Evolutionary conservation across 2,888 invertebrate genomes (phyloP), one percentile per base, ranked within the genome.

Genomic region (Ctenicera cuprea): DNA sequence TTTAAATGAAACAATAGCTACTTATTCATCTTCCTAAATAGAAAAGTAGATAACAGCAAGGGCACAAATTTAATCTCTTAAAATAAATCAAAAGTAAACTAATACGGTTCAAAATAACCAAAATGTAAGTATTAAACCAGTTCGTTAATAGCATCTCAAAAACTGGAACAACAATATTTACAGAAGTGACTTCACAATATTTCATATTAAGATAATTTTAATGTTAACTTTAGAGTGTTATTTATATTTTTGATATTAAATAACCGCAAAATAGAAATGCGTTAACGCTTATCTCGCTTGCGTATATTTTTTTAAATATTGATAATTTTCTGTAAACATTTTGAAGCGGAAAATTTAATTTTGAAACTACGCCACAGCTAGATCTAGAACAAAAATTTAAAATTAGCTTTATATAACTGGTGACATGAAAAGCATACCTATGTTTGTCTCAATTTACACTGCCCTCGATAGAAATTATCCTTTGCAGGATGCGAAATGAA

Each of bases 401-500:
- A 26, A 26, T 26, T 26, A 26, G 26, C 3, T 2, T 26, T 26
- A 26, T 26, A 5, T 26, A 26, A 26, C 26, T 5, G 26, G 26
- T 26, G 2, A 5, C 3, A 2, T 5, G 5, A 2, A 26, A n/a
- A 14, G 41, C 41, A 14, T n/a, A 43, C 14, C 14, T 43, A 45
- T 18, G 3, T 45, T 16, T 7, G 7, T 45, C 7, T 45, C 45
- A 18, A 45, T 45, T 45, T 9, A 45, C 8, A 3, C 18, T 45
- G 45, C 4, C 45, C 45, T 43, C 16, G 3, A 45, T 45, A 14
- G 9, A 45, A 11, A 50, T 50, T 50, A 50, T 22, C 20, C 20
- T 50, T 20, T 22, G 22, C 54, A 54, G 54, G 54, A 54, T 54
- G 54, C 14, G 54, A 54, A 50, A 26, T 54, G n/a, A n/a, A 54